These are phyloP conservation scores for Chondrilla cf. caribensis DNA, from an alignment of 37 sponge, comb jelly and placozoan species.

Conservation along the genomic window DNA sequence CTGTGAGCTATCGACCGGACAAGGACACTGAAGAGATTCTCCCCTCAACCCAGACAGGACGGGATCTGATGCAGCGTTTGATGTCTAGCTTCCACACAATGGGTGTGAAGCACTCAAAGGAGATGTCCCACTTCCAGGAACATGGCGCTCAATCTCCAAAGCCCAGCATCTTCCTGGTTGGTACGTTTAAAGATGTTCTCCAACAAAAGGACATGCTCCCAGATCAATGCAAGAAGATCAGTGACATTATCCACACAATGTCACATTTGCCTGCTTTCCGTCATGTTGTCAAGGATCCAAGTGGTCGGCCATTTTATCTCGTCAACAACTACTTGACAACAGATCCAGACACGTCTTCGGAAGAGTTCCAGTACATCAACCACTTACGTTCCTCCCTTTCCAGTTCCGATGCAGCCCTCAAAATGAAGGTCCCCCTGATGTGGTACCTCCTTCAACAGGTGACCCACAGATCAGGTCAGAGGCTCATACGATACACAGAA, in stretches of 20 bases:
- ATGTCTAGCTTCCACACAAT: neutral
- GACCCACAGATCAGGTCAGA: neutral
- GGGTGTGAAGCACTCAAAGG: neutral
- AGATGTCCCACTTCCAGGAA: neutral
- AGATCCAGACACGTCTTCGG: neutral
- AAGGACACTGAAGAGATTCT: neutral
- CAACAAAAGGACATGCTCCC: neutral
- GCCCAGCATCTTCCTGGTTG: neutral
- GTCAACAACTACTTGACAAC: neutral
- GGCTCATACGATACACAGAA: neutral
- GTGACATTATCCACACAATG: neutral
- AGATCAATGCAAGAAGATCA: neutral
- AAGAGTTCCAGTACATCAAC: neutral
- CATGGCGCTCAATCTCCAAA: neutral
- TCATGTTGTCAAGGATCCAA: neutral
- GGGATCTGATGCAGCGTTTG: neutral
- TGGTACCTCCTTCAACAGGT: neutral
- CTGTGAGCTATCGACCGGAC: neutral
- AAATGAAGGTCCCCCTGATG: neutral
- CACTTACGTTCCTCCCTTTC: neutral
- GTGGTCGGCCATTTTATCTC: neutral
- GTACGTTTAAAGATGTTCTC: neutral
- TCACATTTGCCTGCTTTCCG: neutral
- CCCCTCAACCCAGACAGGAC: neutral
- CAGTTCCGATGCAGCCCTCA: neutral